These are phyloP conservation scores for Scyliorhinus canicula DNA, from an alignment of 2,797 vertebrate species.

Conservation along the genomic window DNA sequence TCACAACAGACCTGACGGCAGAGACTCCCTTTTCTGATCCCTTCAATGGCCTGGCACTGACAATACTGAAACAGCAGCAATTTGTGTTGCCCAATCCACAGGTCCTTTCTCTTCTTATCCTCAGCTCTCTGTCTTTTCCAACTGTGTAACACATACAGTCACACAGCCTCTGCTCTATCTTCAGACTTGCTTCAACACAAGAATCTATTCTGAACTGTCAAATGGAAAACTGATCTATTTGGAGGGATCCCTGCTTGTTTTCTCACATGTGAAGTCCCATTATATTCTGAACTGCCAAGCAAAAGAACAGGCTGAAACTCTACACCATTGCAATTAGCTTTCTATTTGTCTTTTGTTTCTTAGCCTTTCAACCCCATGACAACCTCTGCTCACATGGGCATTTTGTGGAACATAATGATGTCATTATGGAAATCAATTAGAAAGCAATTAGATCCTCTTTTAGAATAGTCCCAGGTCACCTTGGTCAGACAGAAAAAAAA, in stretches of 20 bases:
- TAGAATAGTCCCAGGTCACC: neutral
- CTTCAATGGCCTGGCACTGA: no score
- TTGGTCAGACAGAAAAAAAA: neutral
- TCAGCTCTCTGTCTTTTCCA: neutral
- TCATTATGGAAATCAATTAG: neutral
- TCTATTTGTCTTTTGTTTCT: neutral
- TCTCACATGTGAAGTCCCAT: neutral
- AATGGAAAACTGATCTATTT: neutral
- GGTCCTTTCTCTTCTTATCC: neutral
- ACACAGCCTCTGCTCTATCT: neutral
- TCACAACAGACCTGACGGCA: no score
- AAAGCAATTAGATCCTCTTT: neutral
- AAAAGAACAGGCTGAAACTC: neutral
- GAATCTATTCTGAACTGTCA: neutral
- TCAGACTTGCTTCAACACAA: neutral
- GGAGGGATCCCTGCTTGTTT: neutral
- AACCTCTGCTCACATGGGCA: neutral
- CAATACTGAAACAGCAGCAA: no score
- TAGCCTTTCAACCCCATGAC: neutral
- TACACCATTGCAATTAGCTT: neutral
- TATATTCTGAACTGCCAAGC: neutral
- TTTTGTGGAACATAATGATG: neutral
- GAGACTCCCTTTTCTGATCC: no score
- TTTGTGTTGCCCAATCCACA: neutral
- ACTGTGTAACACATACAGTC: neutral